Evolutionary conservation across 2,797 vertebrate species (phyloP).

Genomic region (Oophaga sylvatica): DNA sequence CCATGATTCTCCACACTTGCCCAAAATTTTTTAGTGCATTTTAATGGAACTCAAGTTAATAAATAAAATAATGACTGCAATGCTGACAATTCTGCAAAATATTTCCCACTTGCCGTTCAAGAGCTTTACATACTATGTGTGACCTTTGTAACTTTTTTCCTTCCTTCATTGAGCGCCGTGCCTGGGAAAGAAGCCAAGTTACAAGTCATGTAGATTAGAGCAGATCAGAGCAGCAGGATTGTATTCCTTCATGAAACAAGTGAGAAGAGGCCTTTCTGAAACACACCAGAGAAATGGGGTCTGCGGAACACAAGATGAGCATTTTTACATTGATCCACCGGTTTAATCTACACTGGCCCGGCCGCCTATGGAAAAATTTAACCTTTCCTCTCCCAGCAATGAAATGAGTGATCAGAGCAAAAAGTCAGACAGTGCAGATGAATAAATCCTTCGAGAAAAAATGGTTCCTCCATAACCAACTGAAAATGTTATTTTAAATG

Average conservation of each 20-base stretch:
- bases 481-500: neutral
- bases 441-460: neutral
- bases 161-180: constrained; percentile 34
- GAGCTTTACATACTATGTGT: constrained; percentile 32
- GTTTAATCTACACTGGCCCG: neutral
- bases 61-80: neutral
- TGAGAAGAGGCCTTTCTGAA: constrained; percentile 8
- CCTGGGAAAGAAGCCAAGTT: constrained; percentile 47
- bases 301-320: neutral
- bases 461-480: neutral
- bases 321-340: constrained; percentile 6
- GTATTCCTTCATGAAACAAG: constrained; percentile 19
- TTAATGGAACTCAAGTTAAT: neutral
- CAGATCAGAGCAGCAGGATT: constrained; percentile 35
- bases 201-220: constrained; percentile 40
- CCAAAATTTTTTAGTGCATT: neutral
- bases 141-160: constrained; percentile 46
- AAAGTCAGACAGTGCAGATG: neutral
- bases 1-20: too few relatives aligned
- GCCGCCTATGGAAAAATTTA: neutral
- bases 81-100: neutral
- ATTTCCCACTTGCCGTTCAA: neutral
- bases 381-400: neutral
- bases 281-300: neutral
- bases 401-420: neutral